phyloP scores from a whole-genome alignment of 2,113 vertebrate species.

The Hyperoodon ampullatus region DNA sequence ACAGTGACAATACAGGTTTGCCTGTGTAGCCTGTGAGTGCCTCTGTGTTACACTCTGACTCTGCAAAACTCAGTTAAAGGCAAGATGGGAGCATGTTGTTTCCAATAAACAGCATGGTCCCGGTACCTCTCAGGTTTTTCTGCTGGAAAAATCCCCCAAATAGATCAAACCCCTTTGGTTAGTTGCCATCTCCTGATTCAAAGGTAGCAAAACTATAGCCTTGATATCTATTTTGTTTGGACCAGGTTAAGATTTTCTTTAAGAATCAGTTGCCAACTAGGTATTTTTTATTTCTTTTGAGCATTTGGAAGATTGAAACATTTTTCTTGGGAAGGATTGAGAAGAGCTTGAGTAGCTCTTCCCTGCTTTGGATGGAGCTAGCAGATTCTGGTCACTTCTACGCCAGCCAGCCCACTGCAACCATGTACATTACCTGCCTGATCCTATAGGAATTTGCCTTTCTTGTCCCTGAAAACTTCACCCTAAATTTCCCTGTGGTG shows the following conservation, averaged over 20 bases:
- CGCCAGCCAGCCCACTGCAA: accelerated
- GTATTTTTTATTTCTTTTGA: not conserved
- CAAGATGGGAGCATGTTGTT: not conserved
- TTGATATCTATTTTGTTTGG: not conserved
- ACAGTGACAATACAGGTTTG: accelerated
- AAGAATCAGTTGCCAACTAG: not conserved
- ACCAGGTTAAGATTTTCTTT: not conserved
- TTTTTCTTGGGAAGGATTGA: not conserved
- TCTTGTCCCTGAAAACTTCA: not conserved
- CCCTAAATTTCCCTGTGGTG: not conserved
- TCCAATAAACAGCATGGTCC: accelerated
- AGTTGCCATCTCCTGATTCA: not conserved
- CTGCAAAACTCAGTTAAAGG: not conserved
- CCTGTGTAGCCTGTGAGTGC: not conserved
- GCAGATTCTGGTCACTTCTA: too few species aligned
- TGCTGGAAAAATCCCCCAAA: not conserved
- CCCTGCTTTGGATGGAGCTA: not conserved
- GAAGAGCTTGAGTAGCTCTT: not conserved
- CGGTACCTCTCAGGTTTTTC: accelerated
- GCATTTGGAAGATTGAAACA: not conserved
- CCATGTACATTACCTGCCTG: accelerated
- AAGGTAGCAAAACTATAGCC: not conserved
- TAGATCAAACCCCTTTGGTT: not conserved
- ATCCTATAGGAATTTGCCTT: not conserved
- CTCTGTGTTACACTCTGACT: not conserved